Evolutionary conservation across 2,888 invertebrate species (phyloP).

Genomic region (Idaea dimidiata): DNA sequence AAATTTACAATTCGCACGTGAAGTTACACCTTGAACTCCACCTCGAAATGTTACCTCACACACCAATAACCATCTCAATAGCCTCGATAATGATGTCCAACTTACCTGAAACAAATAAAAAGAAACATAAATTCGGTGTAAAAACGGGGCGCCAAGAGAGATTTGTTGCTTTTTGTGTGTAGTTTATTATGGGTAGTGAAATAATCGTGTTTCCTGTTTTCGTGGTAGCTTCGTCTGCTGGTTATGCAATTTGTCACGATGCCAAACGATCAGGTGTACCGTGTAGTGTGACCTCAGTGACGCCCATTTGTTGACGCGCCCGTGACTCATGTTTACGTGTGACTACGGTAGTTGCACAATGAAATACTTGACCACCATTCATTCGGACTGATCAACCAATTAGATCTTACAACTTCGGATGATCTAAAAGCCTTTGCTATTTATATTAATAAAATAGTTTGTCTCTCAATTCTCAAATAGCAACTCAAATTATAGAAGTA

Average conservation of each 20-base stretch:
- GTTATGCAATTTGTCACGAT: conserved; percentile 73
- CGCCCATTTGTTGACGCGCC: conserved; percentile 32
- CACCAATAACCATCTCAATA: conserved; percentile 14
- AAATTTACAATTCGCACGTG: not conserved
- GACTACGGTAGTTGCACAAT: conserved; percentile 23
- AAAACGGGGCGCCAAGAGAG: conserved; percentile 25
- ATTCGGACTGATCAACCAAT: conserved; percentile 17
- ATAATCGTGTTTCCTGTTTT: conserved; percentile 74
- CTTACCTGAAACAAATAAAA: conserved; percentile 58
- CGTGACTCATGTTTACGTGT: conserved; percentile 37
- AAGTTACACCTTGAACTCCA: conserved; percentile 18
- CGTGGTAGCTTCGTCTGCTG: conserved; percentile 47
- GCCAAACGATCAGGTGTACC: conserved; percentile 73
- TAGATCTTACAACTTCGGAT: conserved; percentile 7
- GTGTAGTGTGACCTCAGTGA: conserved; percentile 51
- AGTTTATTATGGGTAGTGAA: conserved; percentile 57
- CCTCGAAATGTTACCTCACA: conserved; percentile 16
- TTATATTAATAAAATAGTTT: no score
- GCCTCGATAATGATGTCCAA: conserved; percentile 20
- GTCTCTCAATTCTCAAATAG: no score
- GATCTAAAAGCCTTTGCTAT: no score
- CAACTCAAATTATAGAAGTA: no score
- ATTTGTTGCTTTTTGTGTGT: conserved; percentile 33
- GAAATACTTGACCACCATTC: conserved; percentile 17
- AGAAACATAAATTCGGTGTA: conserved; percentile 26